Percentiles rank a stretch among this genome's conserved stretches.
phyloP scores from a whole-genome alignment of 2,888 invertebrate genomes.

The Terebella lapidaria region DNA sequence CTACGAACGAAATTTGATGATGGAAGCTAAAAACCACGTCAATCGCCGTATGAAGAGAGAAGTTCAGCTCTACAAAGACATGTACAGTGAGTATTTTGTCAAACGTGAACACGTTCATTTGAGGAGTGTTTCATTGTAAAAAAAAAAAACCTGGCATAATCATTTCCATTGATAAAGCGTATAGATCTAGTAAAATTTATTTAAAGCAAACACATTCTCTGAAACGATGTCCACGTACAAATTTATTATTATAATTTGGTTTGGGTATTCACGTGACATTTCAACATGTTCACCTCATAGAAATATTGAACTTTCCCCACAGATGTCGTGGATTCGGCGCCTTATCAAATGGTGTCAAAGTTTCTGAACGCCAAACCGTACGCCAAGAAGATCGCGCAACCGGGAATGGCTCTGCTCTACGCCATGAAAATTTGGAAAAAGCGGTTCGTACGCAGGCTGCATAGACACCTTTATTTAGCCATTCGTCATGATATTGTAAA shows the following conservation, averaged over 20 bases:
- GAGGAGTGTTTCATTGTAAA: background rate
- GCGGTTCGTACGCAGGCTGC: constrained; percentile 15
- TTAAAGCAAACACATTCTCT: background rate
- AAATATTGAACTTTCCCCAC: background rate
- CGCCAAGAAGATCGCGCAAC: constrained; percentile 16
- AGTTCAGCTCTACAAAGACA: background rate
- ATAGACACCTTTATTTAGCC: background rate
- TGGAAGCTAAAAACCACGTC: background rate
- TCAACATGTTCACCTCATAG: background rate
- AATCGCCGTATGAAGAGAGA: background rate
- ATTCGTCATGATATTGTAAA: too few species aligned
- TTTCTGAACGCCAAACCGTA: constrained; percentile 23
- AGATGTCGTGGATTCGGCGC: constrained; percentile 16
- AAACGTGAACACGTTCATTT: background rate
- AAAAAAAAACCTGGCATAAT: background rate
- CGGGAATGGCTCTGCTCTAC: constrained; percentile 7
- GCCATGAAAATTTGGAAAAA: constrained; percentile 11
- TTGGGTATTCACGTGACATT: background rate
- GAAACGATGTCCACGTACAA: background rate
- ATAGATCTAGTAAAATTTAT: background rate
- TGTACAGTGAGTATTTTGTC: background rate
- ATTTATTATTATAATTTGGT: too few species aligned
- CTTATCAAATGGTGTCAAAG: constrained; percentile 17
- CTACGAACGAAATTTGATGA: background rate
- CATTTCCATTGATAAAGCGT: too few species aligned